A percentile compares a stretch with the other conserved stretches of the same genome.
Conservation (phyloP, 2,797 vertebrate genomes). For the Parambassis ranga region DNA sequence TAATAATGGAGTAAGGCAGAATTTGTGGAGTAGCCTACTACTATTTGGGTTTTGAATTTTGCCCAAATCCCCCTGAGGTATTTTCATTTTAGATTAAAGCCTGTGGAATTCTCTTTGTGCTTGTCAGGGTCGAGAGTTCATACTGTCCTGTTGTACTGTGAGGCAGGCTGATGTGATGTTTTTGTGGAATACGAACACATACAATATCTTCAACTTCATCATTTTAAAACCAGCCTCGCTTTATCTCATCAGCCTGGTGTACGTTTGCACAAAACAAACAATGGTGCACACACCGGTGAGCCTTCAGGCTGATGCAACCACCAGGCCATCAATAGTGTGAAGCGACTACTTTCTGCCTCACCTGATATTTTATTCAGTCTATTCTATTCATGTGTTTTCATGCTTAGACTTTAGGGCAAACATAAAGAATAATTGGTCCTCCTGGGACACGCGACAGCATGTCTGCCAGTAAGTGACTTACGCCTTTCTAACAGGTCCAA, state of each 20-base stretch:
- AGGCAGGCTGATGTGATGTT: not conserved
- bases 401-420: constrained; percentile 65
- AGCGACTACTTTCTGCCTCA: constrained; percentile 14
- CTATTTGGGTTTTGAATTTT: not conserved
- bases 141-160: not conserved
- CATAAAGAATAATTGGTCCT: constrained; percentile 75
- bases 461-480: constrained; percentile 48
- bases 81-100: not conserved
- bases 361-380: constrained; percentile 53
- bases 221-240: too few species aligned
- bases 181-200: too few species aligned
- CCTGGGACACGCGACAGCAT: constrained; percentile 52
- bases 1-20: not conserved
- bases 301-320: constrained; percentile 29
- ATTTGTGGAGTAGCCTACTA: not conserved
- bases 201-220: not conserved
- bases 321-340: constrained; percentile 24
- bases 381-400: constrained; percentile 39
- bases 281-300: not conserved
- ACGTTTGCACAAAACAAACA: too few species aligned
- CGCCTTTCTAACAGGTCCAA: constrained; percentile 45
- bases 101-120: not conserved
- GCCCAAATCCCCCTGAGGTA: not conserved
- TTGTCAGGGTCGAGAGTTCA: not conserved
- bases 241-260: too few species aligned